Evolutionary conservation across 1,140 invertebrate genomes (phyloP).

Genomic region (Pseudomyrmex dendroicus): DNA sequence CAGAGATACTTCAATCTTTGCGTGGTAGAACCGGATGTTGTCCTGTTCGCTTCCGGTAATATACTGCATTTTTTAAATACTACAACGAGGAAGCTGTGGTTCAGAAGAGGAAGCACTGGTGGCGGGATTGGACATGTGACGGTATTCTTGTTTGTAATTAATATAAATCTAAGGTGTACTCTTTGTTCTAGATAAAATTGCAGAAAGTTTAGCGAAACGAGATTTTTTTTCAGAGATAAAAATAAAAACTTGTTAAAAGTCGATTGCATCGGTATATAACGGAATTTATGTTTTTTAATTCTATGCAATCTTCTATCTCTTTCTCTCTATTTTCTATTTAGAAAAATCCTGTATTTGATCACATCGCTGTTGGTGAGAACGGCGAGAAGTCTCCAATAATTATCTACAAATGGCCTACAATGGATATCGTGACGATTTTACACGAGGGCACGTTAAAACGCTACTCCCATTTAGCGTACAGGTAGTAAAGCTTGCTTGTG

Average conservation of each 20-base stretch:
- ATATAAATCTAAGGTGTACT: not conserved
- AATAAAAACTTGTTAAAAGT: not conserved
- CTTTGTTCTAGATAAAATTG: not conserved
- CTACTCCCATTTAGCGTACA: conserved; percentile 92
- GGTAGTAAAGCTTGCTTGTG: conserved; percentile 83
- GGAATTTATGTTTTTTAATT: conserved; percentile 1
- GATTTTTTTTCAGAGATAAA: not conserved
- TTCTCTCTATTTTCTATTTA: conserved; percentile 76
- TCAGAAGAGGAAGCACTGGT: conserved; percentile 90
- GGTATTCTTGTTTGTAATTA: conserved; percentile 82
- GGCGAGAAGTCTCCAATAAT: conserved; percentile 90
- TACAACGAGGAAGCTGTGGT: conserved; percentile 87
- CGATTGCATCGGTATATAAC: not conserved
- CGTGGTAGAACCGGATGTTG: conserved; percentile 89
- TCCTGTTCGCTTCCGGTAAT: conserved; percentile 93
- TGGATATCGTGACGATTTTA: conserved; percentile 90
- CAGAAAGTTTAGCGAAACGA: not conserved
- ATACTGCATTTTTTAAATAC: conserved; percentile 92
- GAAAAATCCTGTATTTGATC: conserved; percentile 90
- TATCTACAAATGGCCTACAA: conserved; percentile 92
- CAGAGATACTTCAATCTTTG: conserved; percentile 92
- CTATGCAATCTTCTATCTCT: too few species aligned
- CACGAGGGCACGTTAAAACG: conserved; percentile 89
- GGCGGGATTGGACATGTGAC: conserved; percentile 92
- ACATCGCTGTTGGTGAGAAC: conserved; percentile 92